Percentiles rank a stretch among this genome's conserved stretches.
Evolutionary conservation across 92 coral and sea anemone species (phyloP).

Genomic region (Palythoa caribaeorum): DNA sequence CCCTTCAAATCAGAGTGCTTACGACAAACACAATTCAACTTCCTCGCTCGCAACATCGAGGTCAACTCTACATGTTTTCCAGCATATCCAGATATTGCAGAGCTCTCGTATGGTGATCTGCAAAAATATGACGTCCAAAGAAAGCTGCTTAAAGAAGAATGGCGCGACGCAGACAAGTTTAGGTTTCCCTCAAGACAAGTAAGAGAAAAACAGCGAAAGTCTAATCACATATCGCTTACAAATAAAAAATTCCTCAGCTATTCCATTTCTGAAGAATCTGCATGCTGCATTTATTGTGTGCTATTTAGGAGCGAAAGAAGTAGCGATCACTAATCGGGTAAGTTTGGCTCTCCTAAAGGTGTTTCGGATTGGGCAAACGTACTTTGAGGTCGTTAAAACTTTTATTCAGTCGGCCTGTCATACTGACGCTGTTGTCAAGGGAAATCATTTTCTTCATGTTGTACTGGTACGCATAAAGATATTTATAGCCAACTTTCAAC

Average conservation of each 20-base stretch:
- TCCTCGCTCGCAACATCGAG: slow-evolving; percentile 16
- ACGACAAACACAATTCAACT: not conserved
- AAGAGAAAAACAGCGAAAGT: slow-evolving; percentile 31
- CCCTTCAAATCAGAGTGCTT: not conserved
- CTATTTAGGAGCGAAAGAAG: slow-evolving; percentile 39
- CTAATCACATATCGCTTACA: slow-evolving; percentile 32
- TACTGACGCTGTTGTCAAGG: too few species aligned
- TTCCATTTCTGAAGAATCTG: slow-evolving; percentile 45
- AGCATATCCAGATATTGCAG: slow-evolving; percentile 49
- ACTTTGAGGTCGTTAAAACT: slow-evolving; percentile 1
- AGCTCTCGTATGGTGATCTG: slow-evolving; percentile 29
- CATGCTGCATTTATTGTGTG: slow-evolving; percentile 41
- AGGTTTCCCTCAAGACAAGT: slow-evolving; percentile 33
- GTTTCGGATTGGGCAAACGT: slow-evolving; percentile 38
- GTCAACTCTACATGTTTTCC: slow-evolving; percentile 22
- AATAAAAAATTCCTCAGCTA: slow-evolving; percentile 31
- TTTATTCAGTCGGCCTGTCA: too few species aligned
- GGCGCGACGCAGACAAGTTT: slow-evolving; percentile 35
- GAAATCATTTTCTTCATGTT: too few species aligned
- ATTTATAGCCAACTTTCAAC: slow-evolving; percentile 38
- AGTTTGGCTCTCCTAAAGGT: slow-evolving; percentile 44
- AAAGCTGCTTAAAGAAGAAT: slow-evolving; percentile 38
- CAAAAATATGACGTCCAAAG: slow-evolving; percentile 28
- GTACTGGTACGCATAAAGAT: too few species aligned
- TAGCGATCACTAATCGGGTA: slow-evolving; percentile 12